A percentile compares a stretch with the other conserved stretches of the same genome.
Conservation (phyloP, 1,140 invertebrate genomes). For the Cydia pomonella region DNA sequence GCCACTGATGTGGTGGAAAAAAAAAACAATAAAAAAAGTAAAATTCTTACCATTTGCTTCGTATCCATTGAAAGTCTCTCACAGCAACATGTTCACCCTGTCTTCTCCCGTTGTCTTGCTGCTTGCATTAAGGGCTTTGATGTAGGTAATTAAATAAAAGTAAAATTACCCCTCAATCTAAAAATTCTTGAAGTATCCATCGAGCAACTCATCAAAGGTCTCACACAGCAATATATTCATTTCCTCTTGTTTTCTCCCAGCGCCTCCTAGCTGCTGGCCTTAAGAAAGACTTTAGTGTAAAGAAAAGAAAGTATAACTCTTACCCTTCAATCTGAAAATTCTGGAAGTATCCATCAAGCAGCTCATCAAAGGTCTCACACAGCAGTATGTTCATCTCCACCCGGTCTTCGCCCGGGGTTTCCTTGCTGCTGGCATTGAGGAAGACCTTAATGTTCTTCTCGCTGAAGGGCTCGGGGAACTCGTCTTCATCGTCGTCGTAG, state of each 20-base stretch:
- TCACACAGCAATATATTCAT: slow-evolving; percentile 90
- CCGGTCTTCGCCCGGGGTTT: slow-evolving; percentile 48
- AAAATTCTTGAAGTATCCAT: slow-evolving; percentile 88
- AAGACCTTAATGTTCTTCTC: slow-evolving; percentile 73
- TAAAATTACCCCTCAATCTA: slow-evolving; percentile 79
- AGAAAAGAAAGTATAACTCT: slow-evolving; percentile 18
- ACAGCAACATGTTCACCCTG: too few relatives aligned
- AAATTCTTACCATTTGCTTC: too few relatives aligned
- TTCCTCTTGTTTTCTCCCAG: slow-evolving; percentile 68
- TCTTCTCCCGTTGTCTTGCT: too few relatives aligned
- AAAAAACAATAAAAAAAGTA: too few relatives aligned
- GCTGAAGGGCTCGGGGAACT: slow-evolving; percentile 57
- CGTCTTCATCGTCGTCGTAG: slow-evolving; percentile 54
- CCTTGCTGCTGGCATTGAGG: slow-evolving; percentile 47
- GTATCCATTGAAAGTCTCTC: too few relatives aligned
- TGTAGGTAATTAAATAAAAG: too few relatives aligned
- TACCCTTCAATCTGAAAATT: slow-evolving; percentile 86
- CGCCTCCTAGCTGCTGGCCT: slow-evolving; percentile 40
- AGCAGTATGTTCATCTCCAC: slow-evolving; percentile 89
- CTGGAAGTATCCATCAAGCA: slow-evolving; percentile 86
- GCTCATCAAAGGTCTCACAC: slow-evolving; percentile 86
- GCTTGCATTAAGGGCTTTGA: too few relatives aligned
- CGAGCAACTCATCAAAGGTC: slow-evolving; percentile 84
- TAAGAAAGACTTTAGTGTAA: too few relatives aligned
- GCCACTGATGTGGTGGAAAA: too few relatives aligned